These are phyloP conservation scores for Gambusia affinis DNA, from an alignment of 2,113 vertebrate species.

Conservation along the genomic window DNA sequence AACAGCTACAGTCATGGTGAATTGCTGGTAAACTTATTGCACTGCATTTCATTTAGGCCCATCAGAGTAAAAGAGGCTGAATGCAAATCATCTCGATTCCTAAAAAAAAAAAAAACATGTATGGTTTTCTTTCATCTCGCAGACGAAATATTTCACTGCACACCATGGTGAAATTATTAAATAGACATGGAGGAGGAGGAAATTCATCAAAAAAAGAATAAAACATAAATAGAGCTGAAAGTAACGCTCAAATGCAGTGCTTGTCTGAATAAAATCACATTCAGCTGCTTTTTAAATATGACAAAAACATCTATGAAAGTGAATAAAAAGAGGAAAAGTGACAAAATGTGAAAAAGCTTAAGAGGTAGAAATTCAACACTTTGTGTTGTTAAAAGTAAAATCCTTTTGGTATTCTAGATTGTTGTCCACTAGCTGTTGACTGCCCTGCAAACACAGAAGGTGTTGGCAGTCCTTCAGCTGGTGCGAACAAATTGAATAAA, in stretches of 20 bases:
- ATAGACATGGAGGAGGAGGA: too few species aligned
- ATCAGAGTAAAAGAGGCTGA: neutral
- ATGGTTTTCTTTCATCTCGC: neutral
- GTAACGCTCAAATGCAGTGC: too few species aligned
- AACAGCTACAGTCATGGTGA: neutral
- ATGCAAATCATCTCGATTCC: neutral
- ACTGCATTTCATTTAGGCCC: neutral
- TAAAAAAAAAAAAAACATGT: neutral
- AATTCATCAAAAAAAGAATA: too few species aligned
- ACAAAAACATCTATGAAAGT: too few species aligned
- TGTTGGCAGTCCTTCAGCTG: slow-evolving; percentile 8
- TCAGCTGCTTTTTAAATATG: too few species aligned
- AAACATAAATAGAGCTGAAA: too few species aligned
- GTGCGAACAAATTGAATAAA: slow-evolving; percentile 18
- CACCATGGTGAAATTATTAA: too few species aligned
- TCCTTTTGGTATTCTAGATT: neutral
- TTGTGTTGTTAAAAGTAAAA: neutral
- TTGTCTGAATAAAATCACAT: too few species aligned
- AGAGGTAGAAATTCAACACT: too few species aligned
- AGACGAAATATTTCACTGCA: neutral
- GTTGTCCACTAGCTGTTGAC: neutral
- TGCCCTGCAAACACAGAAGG: neutral
- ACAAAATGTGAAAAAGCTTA: too few species aligned
- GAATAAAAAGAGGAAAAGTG: too few species aligned
- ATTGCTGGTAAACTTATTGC: too few species aligned